Evolutionary conservation across 2,113 vertebrate species (phyloP).

Genomic region (Myxocyprinus asiaticus): DNA sequence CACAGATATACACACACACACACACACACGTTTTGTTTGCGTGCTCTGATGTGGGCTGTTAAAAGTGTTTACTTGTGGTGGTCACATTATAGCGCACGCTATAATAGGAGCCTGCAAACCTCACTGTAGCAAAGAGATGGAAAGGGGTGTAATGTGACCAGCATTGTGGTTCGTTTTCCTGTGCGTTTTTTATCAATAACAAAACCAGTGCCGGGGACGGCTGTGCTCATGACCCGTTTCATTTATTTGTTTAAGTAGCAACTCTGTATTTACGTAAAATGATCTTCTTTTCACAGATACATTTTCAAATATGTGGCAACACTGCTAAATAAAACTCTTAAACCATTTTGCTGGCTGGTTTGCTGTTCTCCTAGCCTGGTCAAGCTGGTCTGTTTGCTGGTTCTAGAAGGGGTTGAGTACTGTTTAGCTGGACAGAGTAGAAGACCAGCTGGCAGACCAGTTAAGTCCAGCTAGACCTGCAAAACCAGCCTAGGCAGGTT

Average conservation of each 20-base stretch:
- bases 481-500: too few relatives aligned
- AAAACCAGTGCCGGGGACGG: not conserved
- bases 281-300: not conserved
- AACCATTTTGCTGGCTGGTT: too few relatives aligned
- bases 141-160: conserved; percentile 4
- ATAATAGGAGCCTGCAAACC: conserved; percentile 31
- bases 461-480: too few relatives aligned
- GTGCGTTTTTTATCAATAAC: not conserved
- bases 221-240: not conserved
- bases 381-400: too few relatives aligned
- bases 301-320: not conserved
- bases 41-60: conserved; percentile 43
- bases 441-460: too few relatives aligned
- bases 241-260: not conserved
- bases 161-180: not conserved
- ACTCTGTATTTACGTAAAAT: not conserved
- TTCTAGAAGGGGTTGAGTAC: too few relatives aligned
- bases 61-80: conserved; percentile 49
- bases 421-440: too few relatives aligned
- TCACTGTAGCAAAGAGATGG: not conserved
- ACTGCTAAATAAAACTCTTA: too few relatives aligned
- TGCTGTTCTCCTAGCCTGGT: too few relatives aligned
- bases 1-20: not conserved
- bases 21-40: conserved; percentile 40
- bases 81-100: conserved; percentile 40